Percentiles rank a stretch among this genome's conserved stretches.
These are phyloP conservation scores for Empis stercorea DNA, from an alignment of 2,888 invertebrate genomes.

Conservation along the genomic window DNA sequence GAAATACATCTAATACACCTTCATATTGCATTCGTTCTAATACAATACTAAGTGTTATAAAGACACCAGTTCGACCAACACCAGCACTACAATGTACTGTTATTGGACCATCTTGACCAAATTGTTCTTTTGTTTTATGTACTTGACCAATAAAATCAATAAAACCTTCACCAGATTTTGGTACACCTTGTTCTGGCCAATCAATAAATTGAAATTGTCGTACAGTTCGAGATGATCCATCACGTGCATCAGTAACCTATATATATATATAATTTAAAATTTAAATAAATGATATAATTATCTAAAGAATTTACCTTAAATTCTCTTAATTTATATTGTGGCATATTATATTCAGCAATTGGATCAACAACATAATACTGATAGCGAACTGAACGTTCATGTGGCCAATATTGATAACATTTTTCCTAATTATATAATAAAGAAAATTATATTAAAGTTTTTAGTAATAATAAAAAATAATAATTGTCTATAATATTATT, in stretches of 20 bases:
- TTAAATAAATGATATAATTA: no score
- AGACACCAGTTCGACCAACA: conserved; percentile 96
- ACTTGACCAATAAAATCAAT: conserved; percentile 99
- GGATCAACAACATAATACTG: conserved; percentile 98
- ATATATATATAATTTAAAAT: no score
- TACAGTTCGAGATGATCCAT: conserved; percentile 89
- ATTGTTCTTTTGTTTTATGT: conserved; percentile 99
- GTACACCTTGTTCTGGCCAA: conserved; percentile 94
- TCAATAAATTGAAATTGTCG: conserved; percentile 95
- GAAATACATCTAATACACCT: conserved; percentile 97
- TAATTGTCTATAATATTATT: no score
- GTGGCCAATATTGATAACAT: conserved; percentile 99
- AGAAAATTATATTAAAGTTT: neutral
- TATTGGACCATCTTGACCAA: conserved; percentile 98
- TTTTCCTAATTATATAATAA: conserved; percentile 60
- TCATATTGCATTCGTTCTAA: conserved; percentile 98
- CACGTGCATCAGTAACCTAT: conserved; percentile 93
- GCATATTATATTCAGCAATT: conserved; percentile 99
- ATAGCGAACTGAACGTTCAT: conserved; percentile 91
- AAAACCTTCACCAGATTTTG: conserved; percentile 96
- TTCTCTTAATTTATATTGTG: conserved; percentile 95
- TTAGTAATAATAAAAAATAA: neutral
- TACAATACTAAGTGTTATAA: conserved; percentile 94
- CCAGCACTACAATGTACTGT: conserved; percentile 98
- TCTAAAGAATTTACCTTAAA: conserved; percentile 62